phyloP scores from a whole-genome alignment of 1,140 invertebrate genomes.

The Plutomurus gul region DNA sequence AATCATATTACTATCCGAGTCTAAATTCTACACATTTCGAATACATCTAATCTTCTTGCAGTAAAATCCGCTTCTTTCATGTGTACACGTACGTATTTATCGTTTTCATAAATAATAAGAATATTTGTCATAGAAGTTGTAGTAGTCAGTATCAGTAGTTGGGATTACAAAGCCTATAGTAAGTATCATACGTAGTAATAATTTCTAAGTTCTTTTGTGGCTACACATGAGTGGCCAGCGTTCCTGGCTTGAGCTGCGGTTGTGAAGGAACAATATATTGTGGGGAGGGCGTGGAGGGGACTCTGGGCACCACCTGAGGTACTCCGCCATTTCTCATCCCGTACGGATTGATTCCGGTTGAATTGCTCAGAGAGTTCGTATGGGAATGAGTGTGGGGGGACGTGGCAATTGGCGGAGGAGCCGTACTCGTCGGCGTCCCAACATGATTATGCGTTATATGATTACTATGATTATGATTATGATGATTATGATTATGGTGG shows the following conservation, averaged over 20 bases:
- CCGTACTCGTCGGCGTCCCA: constrained; percentile 15
- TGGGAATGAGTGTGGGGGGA: constrained; percentile 47
- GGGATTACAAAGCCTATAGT: background rate
- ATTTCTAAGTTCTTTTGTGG: constrained; percentile 49
- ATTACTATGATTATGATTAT: constrained; percentile 39
- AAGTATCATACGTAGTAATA: background rate
- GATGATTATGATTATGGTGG: constrained; percentile 35
- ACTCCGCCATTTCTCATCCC: constrained; percentile 62
- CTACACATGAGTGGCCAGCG: constrained; percentile 67
- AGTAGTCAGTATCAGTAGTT: background rate
- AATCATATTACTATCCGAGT: background rate
- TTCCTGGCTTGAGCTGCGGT: constrained; percentile 62
- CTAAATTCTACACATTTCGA: background rate
- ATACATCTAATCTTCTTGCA: background rate
- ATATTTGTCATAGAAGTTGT: constrained; percentile 6
- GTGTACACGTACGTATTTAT: background rate
- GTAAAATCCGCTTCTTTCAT: background rate
- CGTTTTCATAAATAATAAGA: constrained; percentile 16
- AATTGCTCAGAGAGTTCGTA: constrained; percentile 35
- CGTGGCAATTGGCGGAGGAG: background rate
- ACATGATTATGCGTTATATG: constrained; percentile 38
- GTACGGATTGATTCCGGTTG: constrained; percentile 53
- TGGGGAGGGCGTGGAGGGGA: constrained; percentile 59
- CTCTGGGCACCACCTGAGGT: constrained; percentile 61
- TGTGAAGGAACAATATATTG: constrained; percentile 59